Evolutionary conservation across 37 sponge, comb jelly and placozoan species (phyloP).

Genomic region (Geodia barretti): DNA sequence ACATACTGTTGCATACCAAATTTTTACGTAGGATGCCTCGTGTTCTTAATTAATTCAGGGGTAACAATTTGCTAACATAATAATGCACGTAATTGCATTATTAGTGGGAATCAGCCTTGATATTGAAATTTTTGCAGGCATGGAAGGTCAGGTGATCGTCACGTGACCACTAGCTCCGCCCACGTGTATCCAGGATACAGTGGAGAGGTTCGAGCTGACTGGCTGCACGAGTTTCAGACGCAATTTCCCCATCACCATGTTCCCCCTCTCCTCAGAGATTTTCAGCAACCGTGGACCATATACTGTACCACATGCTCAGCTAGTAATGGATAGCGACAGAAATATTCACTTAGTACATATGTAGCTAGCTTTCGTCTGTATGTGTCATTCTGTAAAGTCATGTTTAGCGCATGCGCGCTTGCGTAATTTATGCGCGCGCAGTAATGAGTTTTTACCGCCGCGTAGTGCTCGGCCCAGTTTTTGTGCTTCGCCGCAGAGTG

Average conservation of each 20-base stretch:
- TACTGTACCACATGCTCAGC: conserved; percentile 1
- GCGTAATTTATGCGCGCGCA: neutral
- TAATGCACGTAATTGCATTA: too few relatives aligned
- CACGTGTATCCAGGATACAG: conserved; percentile 35
- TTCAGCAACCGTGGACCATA: too few relatives aligned
- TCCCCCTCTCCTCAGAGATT: conserved; percentile 34
- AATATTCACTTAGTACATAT: conserved; percentile 46
- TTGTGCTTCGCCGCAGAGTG: too few relatives aligned
- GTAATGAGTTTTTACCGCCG: too few relatives aligned
- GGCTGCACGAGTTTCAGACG: conserved; percentile 69
- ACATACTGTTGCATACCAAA: too few relatives aligned
- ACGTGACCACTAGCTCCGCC: neutral
- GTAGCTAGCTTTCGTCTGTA: neutral
- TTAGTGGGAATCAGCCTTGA: too few relatives aligned
- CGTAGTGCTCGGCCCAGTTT: too few relatives aligned
- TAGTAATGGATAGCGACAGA: conserved; percentile 20
- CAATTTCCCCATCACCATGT: conserved; percentile 17
- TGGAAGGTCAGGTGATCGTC: neutral
- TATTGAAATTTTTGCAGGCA: too few relatives aligned
- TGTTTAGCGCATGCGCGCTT: neutral
- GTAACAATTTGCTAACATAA: too few relatives aligned
- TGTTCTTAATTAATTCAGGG: too few relatives aligned
- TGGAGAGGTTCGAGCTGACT: conserved; percentile 69
- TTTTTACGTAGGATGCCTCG: too few relatives aligned
- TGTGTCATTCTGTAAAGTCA: neutral